Conservation (phyloP, 2,797 vertebrate species). For the Phalanger gymnotis region DNA sequence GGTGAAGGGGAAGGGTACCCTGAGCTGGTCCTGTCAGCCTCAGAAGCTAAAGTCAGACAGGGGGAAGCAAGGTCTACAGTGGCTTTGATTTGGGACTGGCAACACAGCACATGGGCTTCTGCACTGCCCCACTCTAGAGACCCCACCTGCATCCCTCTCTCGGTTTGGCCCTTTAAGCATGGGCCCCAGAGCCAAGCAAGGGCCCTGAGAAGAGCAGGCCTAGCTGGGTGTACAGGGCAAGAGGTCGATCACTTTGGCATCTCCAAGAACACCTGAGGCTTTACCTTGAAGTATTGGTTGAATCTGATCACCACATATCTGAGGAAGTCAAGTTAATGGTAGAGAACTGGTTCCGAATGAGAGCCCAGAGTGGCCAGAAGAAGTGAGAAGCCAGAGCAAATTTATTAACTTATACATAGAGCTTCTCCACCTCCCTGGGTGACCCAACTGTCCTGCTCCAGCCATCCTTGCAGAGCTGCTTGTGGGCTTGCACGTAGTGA, state of each 20-base stretch:
- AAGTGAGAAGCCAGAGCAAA: slow-evolving; percentile 97
- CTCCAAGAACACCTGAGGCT: slow-evolving; percentile 91
- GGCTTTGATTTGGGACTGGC: slow-evolving; percentile 14
- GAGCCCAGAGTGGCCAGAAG: slow-evolving; percentile 98
- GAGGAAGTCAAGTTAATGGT: slow-evolving; percentile 96
- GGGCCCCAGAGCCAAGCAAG: not conserved
- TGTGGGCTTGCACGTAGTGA: slow-evolving; percentile 93
- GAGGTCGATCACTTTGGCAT: slow-evolving; percentile 88
- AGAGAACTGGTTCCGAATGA: slow-evolving; percentile 97
- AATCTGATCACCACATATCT: slow-evolving; percentile 96
- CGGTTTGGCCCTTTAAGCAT: slow-evolving; percentile 36
- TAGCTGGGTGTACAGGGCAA: not conserved
- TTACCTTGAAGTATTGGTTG: slow-evolving; percentile 96
- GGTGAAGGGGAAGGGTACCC: slow-evolving; percentile 8
- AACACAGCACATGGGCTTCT: slow-evolving; percentile 4
- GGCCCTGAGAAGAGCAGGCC: not conserved
- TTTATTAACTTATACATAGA: slow-evolving; percentile 97
- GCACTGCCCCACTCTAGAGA: not conserved
- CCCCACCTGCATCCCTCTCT: slow-evolving; percentile 59
- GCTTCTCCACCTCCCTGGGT: slow-evolving; percentile 90
- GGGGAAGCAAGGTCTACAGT: slow-evolving; percentile 43
- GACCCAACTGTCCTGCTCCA: slow-evolving; percentile 85
- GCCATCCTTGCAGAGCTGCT: slow-evolving; percentile 88
- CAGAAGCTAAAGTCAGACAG: slow-evolving; percentile 24
- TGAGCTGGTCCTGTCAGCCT: not conserved